phyloP scores from a whole-genome alignment of 2,888 invertebrate genomes.

The Agelastica alni region DNA sequence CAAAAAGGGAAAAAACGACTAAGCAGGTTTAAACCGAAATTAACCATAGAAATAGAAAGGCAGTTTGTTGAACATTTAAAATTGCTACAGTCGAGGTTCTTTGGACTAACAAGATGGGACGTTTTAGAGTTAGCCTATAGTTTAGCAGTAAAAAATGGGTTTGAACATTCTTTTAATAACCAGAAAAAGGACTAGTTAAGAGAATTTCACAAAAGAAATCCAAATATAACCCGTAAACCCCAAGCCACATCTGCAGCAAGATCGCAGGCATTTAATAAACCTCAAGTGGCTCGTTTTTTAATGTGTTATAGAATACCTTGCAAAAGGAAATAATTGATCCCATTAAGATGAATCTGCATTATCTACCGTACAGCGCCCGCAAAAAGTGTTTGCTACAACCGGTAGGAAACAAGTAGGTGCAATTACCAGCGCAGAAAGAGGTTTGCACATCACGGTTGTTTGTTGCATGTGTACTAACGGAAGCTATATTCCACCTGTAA shows the following conservation, averaged over 20 bases:
- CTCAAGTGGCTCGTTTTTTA: slow-evolving; percentile 13
- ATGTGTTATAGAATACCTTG: too few relatives aligned
- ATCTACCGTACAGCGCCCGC: slow-evolving; percentile 25
- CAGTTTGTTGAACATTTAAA: neutral
- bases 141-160: neutral
- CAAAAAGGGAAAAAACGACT: neutral
- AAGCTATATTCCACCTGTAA: neutral
- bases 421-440: slow-evolving; percentile 23
- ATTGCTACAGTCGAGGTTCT: neutral
- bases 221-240: slow-evolving; percentile 3
- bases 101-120: neutral
- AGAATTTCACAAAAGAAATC: slow-evolving; percentile 17
- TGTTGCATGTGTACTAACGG: slow-evolving; percentile 17
- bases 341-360: too few relatives aligned
- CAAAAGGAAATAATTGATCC: too few relatives aligned
- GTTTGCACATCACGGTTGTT: slow-evolving; percentile 23
- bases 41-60: slow-evolving; percentile 17
- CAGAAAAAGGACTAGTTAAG: slow-evolving; percentile 19
- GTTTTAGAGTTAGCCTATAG: neutral
- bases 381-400: slow-evolving; percentile 23
- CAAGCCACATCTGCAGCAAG: neutral
- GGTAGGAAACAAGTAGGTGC: slow-evolving; percentile 26
- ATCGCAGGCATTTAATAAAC: neutral
- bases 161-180: slow-evolving; percentile 16
- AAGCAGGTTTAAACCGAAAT: slow-evolving; percentile 9